phyloP scores from a whole-genome alignment of 2,888 invertebrate genomes.

The Exephanes ischioxanthus region DNA sequence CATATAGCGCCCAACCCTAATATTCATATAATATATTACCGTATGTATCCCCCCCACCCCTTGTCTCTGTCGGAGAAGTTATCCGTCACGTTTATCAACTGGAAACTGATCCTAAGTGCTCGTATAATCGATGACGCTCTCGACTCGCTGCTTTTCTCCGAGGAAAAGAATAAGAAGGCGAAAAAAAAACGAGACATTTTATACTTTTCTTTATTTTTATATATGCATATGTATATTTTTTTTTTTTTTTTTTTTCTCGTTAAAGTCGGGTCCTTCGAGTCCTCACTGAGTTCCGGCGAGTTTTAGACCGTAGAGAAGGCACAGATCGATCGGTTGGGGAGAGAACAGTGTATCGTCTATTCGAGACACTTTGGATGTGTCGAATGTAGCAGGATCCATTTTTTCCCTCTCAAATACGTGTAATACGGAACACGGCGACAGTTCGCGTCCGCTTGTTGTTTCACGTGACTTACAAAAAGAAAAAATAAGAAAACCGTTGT shows the following conservation, averaged over 20 bases:
- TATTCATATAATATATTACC: slow-evolving; percentile 37
- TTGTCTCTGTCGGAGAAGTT: slow-evolving; percentile 21
- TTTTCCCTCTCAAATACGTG: background rate
- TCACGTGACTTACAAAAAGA: slow-evolving; percentile 71
- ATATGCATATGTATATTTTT: no score
- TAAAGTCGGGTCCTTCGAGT: slow-evolving; percentile 29
- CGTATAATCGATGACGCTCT: slow-evolving; percentile 19
- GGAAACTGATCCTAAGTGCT: slow-evolving; percentile 42
- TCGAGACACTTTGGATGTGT: background rate
- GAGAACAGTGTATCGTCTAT: slow-evolving; percentile 2
- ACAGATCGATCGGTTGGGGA: slow-evolving; percentile 12
- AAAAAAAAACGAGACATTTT: slow-evolving; percentile 7
- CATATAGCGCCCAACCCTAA: slow-evolving; percentile 7
- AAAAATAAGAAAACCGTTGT: slow-evolving; percentile 3
- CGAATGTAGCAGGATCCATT: background rate
- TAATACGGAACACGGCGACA: background rate
- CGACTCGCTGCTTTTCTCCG: slow-evolving; percentile 6
- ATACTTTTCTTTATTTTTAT: slow-evolving; percentile 5
- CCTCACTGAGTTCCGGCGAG: background rate
- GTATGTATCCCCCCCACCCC: background rate
- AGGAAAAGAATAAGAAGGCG: slow-evolving; percentile 15
- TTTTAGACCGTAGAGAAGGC: background rate
- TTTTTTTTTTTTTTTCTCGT: background rate
- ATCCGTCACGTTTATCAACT: slow-evolving; percentile 36
- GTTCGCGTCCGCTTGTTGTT: slow-evolving; percentile 74